Evolutionary conservation across 2,113 vertebrate species (phyloP).

Genomic region (Synodontis membranacea): DNA sequence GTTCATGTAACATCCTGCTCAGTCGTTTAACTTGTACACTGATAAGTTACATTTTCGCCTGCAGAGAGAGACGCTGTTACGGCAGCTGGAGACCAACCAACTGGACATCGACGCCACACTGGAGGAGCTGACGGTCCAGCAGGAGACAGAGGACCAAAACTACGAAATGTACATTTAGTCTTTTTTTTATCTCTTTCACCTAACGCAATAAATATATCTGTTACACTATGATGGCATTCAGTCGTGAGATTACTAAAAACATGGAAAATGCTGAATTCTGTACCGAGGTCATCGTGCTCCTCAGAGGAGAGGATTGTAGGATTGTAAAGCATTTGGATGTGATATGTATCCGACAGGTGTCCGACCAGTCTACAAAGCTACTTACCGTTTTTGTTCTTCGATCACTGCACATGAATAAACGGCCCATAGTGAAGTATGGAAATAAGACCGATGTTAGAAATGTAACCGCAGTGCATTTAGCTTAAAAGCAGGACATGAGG

Average conservation of each 20-base stretch:
- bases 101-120: constrained; percentile 94
- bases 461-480: too few species aligned
- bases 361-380: too few species aligned
- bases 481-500: too few species aligned
- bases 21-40: background rate
- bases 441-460: too few species aligned
- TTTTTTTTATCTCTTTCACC: too few species aligned
- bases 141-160: constrained; percentile 97
- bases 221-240: background rate
- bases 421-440: too few species aligned
- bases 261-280: background rate
- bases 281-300: background rate
- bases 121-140: constrained; percentile 93
- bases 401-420: too few species aligned
- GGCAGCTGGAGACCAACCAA: constrained; percentile 98
- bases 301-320: background rate
- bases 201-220: too few species aligned
- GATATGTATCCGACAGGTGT: background rate
- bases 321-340: background rate
- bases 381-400: too few species aligned
- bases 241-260: background rate
- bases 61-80: constrained; percentile 91
- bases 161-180: constrained; percentile 97
- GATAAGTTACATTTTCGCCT: background rate
- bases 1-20: too few species aligned